These are phyloP conservation scores for Calliphora vomitoria DNA, from an alignment of 2,888 invertebrate genomes.

Conservation along the genomic window DNA sequence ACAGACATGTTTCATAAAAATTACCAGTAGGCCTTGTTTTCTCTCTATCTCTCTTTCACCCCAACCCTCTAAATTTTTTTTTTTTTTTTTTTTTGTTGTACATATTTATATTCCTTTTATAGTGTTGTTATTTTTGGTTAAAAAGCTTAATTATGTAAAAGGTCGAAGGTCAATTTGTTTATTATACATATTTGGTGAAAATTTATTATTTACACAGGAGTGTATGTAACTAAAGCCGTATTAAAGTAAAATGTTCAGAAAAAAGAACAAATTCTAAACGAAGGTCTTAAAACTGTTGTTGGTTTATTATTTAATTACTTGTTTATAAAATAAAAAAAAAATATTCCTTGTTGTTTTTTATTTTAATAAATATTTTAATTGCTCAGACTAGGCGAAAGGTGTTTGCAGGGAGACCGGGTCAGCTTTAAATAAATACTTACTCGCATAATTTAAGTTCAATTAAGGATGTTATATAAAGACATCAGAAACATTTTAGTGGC, in stretches of 20 bases:
- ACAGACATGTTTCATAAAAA: slow-evolving; percentile 38
- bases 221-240: background rate
- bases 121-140: slow-evolving; percentile 17
- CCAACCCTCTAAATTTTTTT: background rate
- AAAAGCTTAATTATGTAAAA: slow-evolving; percentile 68
- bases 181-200: slow-evolving; percentile 26
- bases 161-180: slow-evolving; percentile 62
- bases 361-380: slow-evolving; percentile 34
- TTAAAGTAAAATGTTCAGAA: background rate
- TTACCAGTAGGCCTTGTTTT: background rate
- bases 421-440: background rate
- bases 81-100: too few species aligned
- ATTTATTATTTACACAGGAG: slow-evolving; percentile 17
- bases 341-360: background rate
- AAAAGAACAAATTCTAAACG: background rate
- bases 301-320: slow-evolving; percentile 23
- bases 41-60: background rate
- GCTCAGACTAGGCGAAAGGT: background rate
- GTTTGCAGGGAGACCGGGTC: background rate
- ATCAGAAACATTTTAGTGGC: too few species aligned
- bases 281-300: slow-evolving; percentile 22
- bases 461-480: background rate
- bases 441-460: background rate
- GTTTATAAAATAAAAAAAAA: background rate
- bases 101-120: too few species aligned